Evolutionary conservation across 2,113 vertebrate species (phyloP), one percentile per base, ranked within the genome.

Genomic region (Toxotes jaculatrix): DNA sequence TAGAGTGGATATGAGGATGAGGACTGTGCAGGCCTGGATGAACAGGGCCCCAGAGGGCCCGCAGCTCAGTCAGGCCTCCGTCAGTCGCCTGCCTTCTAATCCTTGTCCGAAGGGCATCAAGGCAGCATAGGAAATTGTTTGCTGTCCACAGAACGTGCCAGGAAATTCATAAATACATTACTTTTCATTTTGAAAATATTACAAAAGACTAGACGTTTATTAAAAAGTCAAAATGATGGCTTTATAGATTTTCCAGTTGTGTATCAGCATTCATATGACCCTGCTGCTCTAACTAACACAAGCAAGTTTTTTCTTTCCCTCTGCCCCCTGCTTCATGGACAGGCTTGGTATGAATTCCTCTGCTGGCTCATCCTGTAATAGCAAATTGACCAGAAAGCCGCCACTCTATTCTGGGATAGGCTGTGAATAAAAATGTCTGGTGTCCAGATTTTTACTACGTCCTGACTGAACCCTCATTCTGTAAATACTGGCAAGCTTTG

Each of bases 91-190:
- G 93, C 87, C 92, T 93, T 93, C 91, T 95, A 94, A 94, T 95
- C 94, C 90, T 81, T 90, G 92, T 94, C 94, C 93, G 90, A 93
- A 90, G 94, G 94, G 91, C 80, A 88, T 93, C 77, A 38, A 88
- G 79, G 82, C 69, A 90, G 93, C 92, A 91, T 91, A 95, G 96
- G 96, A 96, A 95, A 96, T 93, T 95, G 95, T 94, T 92, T 91
- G 93, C 87, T 91, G 89, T 93, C 93, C 63, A 64, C 64, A 88
- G 80, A 94, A 94, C 74, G 80, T 94, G 95, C 95, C 95, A 90
- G 91, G 88, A 94, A 91, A 94, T 96, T 94, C 95, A 87, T 87
- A 77, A 91, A 92, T 94, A 80, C 93, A 93, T 94, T 93, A 94
- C 91, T 91, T 94, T 94, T 94, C 93, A 94, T 95, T 95, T 94